Evolutionary conservation across 2,888 invertebrate genomes (phyloP).

Genomic region (Eristalinus aeneus): DNA sequence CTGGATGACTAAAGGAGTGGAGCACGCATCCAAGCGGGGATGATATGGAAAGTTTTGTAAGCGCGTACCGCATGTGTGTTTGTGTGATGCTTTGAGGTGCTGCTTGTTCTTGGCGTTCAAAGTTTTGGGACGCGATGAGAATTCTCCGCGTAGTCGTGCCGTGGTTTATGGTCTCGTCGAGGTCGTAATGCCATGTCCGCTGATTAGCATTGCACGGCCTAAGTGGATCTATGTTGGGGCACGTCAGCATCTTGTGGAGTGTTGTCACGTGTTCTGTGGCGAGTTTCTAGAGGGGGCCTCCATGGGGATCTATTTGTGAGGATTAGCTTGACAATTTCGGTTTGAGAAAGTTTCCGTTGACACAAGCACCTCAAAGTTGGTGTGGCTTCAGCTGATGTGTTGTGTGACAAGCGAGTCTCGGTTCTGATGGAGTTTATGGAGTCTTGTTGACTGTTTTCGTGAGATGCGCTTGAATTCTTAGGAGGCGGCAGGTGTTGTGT

Average conservation of each 20-base stretch:
- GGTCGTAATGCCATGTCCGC: constrained; percentile 42
- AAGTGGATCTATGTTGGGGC: neutral
- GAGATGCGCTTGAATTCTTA: neutral
- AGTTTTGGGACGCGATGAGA: constrained; percentile 39
- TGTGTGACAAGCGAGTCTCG: neutral
- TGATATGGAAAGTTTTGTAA: constrained; percentile 45
- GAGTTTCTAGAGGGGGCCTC: too few relatives aligned
- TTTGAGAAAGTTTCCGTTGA: neutral
- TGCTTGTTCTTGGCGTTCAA: constrained; percentile 20
- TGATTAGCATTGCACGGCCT: constrained; percentile 33
- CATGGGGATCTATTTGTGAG: neutral
- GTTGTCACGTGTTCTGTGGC: constrained; percentile 4
- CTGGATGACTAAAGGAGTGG: neutral
- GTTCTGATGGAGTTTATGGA: neutral
- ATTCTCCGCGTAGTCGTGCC: constrained; percentile 38
- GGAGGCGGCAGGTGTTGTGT: too few relatives aligned
- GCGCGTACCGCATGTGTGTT: constrained; percentile 44
- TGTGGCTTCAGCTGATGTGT: neutral
- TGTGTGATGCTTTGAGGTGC: constrained; percentile 9
- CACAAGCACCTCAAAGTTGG: neutral
- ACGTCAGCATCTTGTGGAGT: neutral
- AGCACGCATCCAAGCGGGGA: constrained; percentile 54
- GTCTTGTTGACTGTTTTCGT: neutral
- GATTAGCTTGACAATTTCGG: neutral
- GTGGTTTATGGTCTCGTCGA: constrained; percentile 26